These are phyloP conservation scores for Augiades crinisus DNA, from an alignment of 2,888 invertebrate species.

Conservation along the genomic window DNA sequence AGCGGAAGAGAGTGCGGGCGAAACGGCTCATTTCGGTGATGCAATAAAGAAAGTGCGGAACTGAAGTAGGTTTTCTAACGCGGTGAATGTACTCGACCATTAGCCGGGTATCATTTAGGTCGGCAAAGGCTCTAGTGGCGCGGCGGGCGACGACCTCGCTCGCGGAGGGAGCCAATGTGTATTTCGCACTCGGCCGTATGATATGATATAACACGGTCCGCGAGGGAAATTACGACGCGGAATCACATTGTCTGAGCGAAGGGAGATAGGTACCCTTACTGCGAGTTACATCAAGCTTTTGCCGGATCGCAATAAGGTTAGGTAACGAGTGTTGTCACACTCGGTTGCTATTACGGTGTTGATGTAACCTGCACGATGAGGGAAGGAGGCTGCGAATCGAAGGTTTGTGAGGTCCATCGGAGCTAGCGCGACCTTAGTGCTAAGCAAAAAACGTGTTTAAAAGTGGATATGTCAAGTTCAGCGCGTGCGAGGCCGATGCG, in stretches of 20 bases:
- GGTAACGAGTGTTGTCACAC: slow-evolving; percentile 74
- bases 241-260: slow-evolving; percentile 44
- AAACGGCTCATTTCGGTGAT: slow-evolving; percentile 72
- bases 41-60: slow-evolving; percentile 81
- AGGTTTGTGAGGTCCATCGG: slow-evolving; percentile 3
- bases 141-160: slow-evolving; percentile 46
- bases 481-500: slow-evolving; percentile 64
- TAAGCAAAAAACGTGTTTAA: slow-evolving; percentile 59
- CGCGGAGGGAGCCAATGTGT: slow-evolving; percentile 51
- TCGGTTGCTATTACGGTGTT: slow-evolving; percentile 61
- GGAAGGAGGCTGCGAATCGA: slow-evolving; percentile 9
- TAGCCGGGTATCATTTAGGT: slow-evolving; percentile 70
- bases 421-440: slow-evolving; percentile 48
- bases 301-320: slow-evolving; percentile 61
- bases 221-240: slow-evolving; percentile 53
- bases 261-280: slow-evolving; percentile 44
- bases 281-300: slow-evolving; percentile 57
- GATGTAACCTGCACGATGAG: slow-evolving; percentile 51
- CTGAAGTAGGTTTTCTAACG: slow-evolving; percentile 76
- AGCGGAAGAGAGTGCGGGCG: slow-evolving; percentile 75
- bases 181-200: slow-evolving; percentile 59
- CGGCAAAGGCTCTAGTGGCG: slow-evolving; percentile 42
- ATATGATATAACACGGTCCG: slow-evolving; percentile 51
- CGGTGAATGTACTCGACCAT: slow-evolving; percentile 77
- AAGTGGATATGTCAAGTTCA: slow-evolving; percentile 75